Base-by-base conservation (phyloP, 2,113 vertebrate genomes). In the Nicator chloris region DNA sequence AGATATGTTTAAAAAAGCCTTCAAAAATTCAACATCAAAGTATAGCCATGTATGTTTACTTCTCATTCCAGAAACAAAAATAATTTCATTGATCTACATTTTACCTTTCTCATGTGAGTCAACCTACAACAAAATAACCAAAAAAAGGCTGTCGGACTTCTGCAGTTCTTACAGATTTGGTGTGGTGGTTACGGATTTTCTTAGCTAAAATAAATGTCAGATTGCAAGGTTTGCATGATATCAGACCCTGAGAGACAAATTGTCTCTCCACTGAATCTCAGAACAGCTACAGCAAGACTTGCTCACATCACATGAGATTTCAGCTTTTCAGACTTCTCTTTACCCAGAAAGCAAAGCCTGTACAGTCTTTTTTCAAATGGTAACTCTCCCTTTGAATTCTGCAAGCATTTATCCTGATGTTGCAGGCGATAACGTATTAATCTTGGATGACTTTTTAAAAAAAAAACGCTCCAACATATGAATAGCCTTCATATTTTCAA, bases 121-220 rank as follows among this genome's bases (percentile, higher is more conserved):
- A 33, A 39, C 7, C 39, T 72, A 89, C 82, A 96, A 90, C 60
- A 78, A 96, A 97, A 87, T n/a, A 95, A 94, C 84, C 42, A 91
- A 94, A 73, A 82, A 92, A 80, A 89, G 84, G 64, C 92, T 82
- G 65, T 66, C n/a, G 17, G 77, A 73, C 39, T 95, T 93, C 40
- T 56, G 42, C 92, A 85, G 61, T 65, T 89, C 40, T 71, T 76
- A 59, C 53, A 84, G 96, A 92, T 92, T 94, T 69, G 82, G 91
- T 61, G 47, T 2, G 27, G 89, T 40, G 65, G 92, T 96, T 89
- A 45, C 85, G 76, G 96, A 96, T 97, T 97, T 99, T 98, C 98
- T 97, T 98, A 98, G 98, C 98, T 98, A 98, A 99, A 98, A 98
- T 98, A 99, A 99, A 99, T 99, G 99, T 99, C 99, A 98, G 98